Base-by-base conservation (phyloP, 2,113 vertebrate genomes). In the Nestor notabilis region DNA sequence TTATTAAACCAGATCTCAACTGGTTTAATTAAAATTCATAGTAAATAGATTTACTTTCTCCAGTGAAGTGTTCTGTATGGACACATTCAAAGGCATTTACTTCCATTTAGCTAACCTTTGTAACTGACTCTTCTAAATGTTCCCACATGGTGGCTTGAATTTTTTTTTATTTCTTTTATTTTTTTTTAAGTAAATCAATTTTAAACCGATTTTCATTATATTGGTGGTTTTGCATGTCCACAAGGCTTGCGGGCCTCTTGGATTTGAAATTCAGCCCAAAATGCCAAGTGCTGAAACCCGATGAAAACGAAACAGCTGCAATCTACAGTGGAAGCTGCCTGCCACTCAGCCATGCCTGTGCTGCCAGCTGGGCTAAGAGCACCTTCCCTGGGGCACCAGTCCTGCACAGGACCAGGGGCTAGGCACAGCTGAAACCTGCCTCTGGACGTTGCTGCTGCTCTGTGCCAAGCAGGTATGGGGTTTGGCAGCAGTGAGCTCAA, bases 141-240 rank as follows among this genome's bases (percentile, higher is more conserved):
- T 97, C 96, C 96, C 97, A 97, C 89, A 97, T 96, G 95, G 83
- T 84, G 25, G 76, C 61, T 92, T 82, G 83, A 69, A 64, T 14
- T 46, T 53, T 71, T 83, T 79, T n/a, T n/a, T 18, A n/a, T 43
- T 82, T 24, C 10, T 14, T 56, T 61, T 58, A 53, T 55, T 61
- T 81, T 83, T 80, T 85, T 85, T 72, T 35, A 47, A 92, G 78
- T 93, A 96, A 96, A 97, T 95, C 88, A 96, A 96, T 96, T 95
- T 95, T 72, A 89, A 97, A 97, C 79, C 92, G 87, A 89, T 96
- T 97, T 95, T 96, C 33, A 44, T 97, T 95, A 95, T 94, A 93
- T 82, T 84, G 88, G 92, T 97, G 94, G 97, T 95, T 97, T 93
- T 97, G 89, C 89, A 90, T 94, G 94, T 96, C 95, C 86, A 95